Conservation (phyloP, 2,113 vertebrate species). For the Erythrocebus patas region DNA sequence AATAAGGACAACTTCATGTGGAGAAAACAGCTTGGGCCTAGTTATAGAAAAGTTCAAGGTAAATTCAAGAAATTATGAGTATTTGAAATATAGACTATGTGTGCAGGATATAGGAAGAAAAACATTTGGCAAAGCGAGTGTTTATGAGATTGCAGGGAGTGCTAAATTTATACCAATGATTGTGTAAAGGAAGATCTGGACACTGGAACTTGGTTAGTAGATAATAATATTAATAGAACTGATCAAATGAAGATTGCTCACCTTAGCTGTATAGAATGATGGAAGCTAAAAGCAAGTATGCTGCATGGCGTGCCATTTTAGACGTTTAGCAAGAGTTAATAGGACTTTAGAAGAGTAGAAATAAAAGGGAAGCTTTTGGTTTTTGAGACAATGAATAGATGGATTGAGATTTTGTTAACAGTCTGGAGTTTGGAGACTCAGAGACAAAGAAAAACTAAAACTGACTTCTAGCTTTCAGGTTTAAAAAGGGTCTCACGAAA, state of each 20-base stretch:
- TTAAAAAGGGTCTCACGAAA: background rate
- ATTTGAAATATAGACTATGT: background rate
- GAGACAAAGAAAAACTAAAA: background rate
- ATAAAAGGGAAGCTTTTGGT: background rate
- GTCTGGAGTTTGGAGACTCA: background rate
- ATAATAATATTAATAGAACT: too few species aligned
- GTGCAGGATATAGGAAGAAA: background rate
- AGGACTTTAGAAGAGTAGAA: background rate
- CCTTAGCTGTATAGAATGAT: background rate
- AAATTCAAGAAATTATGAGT: background rate
- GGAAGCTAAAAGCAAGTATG: background rate
- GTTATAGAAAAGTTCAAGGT: background rate
- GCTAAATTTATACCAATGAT: background rate
- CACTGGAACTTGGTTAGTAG: background rate
- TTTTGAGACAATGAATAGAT: background rate
- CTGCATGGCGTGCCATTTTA: background rate
- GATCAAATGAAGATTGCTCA: background rate
- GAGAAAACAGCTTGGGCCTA: background rate
- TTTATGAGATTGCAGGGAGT: background rate
- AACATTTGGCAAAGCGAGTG: background rate
- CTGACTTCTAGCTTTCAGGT: background rate
- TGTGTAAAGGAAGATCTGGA: background rate
- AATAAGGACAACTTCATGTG: background rate
- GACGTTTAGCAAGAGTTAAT: background rate
- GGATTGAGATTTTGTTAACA: background rate